A percentile compares a stretch with the other conserved stretches of the same genome.
phyloP scores from a whole-genome alignment of 53 echinoderm and acorn worm species.

The Zoroaster sp. region DNA sequence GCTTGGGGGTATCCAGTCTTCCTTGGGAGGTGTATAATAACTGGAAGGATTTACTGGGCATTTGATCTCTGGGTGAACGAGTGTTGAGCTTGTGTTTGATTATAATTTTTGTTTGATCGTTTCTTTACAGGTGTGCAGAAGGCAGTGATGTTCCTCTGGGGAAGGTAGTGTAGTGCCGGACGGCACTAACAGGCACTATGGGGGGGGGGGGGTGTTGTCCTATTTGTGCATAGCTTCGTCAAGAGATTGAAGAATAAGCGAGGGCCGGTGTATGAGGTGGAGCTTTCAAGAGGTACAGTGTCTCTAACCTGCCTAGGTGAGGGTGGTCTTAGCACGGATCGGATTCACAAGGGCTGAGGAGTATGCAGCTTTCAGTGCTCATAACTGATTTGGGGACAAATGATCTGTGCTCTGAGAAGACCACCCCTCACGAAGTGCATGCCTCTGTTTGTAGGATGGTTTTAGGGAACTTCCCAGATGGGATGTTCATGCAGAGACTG shows the following conservation, averaged over 20 bases:
- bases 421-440: not conserved
- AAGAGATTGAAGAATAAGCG: not conserved
- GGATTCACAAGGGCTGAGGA: not conserved
- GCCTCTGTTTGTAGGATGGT: not conserved
- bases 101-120: not conserved
- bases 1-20: conserved; percentile 31
- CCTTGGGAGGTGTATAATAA: not conserved
- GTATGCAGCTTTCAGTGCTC: no score
- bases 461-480: not conserved
- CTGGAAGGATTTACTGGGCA: not conserved
- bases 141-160: not conserved
- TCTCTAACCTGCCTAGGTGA: no score
- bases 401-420: no score
- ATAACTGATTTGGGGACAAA: no score
- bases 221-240: not conserved
- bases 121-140: not conserved
- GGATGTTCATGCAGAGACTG: not conserved
- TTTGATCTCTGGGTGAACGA: not conserved
- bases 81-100: not conserved
- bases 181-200: no score
- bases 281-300: no score
- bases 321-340: not conserved
- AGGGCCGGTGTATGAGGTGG: not conserved
- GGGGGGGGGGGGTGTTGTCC: no score
- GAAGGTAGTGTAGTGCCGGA: not conserved